Conservation (phyloP, 2,888 invertebrate species). For the Timema podura region DNA sequence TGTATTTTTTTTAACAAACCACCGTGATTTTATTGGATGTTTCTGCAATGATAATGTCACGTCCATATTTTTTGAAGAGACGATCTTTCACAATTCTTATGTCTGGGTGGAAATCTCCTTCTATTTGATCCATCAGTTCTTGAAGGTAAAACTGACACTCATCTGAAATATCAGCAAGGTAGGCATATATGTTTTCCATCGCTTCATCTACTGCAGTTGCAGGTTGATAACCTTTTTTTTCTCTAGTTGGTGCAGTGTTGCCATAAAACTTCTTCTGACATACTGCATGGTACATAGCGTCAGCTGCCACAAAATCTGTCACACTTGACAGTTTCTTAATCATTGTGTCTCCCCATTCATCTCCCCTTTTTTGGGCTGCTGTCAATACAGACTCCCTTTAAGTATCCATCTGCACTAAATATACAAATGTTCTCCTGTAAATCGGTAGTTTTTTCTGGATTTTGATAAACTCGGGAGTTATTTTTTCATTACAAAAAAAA, state of each 20-base stretch:
- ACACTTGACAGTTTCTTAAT: not conserved
- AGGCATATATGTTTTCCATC: not conserved
- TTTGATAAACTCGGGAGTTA: not conserved
- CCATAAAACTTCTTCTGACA: not conserved
- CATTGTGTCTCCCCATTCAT: not conserved
- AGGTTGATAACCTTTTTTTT: not conserved
- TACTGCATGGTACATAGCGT: not conserved
- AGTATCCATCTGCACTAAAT: not conserved
- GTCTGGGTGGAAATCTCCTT: not conserved
- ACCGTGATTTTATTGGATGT: not conserved
- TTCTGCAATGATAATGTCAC: not conserved
- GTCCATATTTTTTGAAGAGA: not conserved
- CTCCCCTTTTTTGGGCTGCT: not conserved
- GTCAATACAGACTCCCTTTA: not conserved
- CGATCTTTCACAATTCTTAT: not conserved
- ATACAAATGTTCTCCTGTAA: not conserved
- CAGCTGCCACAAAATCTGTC: not conserved
- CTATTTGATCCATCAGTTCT: not conserved
- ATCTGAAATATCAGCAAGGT: not conserved
- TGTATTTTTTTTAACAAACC: conserved; percentile 1
- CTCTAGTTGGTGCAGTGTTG: not conserved
- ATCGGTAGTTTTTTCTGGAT: not conserved
- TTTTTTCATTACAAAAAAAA: not conserved
- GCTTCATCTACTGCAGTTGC: not conserved
- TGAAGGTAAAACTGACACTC: not conserved